Evolutionary conservation across 2,797 vertebrate genomes (phyloP), one percentile per base, ranked within the genome.

Genomic region (Pogonophryne albipinna): DNA sequence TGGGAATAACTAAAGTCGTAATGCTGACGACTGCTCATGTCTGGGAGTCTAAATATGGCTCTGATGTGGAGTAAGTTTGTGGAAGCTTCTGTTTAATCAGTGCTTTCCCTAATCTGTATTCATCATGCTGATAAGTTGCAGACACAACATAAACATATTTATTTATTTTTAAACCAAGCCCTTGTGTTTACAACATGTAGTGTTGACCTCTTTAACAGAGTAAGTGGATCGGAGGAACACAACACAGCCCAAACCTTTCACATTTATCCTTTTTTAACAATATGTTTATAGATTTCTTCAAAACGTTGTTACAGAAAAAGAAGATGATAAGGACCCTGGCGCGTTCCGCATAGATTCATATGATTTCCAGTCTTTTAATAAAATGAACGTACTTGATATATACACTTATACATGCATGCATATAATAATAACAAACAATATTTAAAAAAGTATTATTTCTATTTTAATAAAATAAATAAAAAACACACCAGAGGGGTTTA

Each of bases 201-300:
- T 3, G n/a, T 66, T 72, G 44, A 58, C 10, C 1, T 4, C 58
- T 49, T n/a, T 47, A 11, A 68, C 27, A 27, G 27, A 27, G 6
- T 10, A 46, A 27, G 17, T 45, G 19, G 66, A 55, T n/a, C 16
- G 17, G 27, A 62, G 1, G 50, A 76, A 67, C 44, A 55, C 76
- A 45, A 16, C 41, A 7, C 13, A 11, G 6, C 2, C 15, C n/a
- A 1, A 71, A 60, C 15, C 15, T n/a, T 51, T 34, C 16, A 11
- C 46, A 27, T 27, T 5, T 27, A 27, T 27, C 8, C 34, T 38
- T 38, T 38, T 38, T 5, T 27, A 27, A 27, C 27, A 27, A 27
- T 27, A 27, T 27, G 27, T 5, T 27, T 27, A 27, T 27, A 27
- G 4, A 27, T 27, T 27, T 27, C 27, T 27, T 27, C 27, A 27